Base-by-base conservation (phyloP, 2,113 vertebrate species). In the Odobenus rosmarus region DNA sequence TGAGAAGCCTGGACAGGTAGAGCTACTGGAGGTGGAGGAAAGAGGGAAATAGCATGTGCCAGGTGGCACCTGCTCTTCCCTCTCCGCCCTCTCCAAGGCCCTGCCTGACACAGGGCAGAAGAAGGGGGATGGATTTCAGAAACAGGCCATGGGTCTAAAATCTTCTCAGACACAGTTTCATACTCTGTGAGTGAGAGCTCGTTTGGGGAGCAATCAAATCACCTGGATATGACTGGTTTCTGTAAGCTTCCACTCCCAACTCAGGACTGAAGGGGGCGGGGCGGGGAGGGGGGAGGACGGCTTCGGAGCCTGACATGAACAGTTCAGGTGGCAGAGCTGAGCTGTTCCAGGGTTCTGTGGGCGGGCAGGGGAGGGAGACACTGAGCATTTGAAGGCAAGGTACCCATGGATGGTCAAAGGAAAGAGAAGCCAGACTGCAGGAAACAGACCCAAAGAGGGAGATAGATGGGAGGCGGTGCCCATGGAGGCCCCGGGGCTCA, bases 1-100 rank as follows among this genome's bases (percentile, higher is more conserved):
- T 42, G 49, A 62, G 82, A 31, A 77, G 18, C 33, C 77, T 1
- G 0, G 79, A 59, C 36, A 24, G 67, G 51, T 57, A 51, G 72
- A 36, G 55, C 51, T 39, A 11, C 15, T 5, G 14, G 26, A 0
- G 7, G 57, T 23, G 18, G 26, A 51, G 26, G 39, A 8, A 28
- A 24, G 10, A 26, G 53, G 24, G 31, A 9, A 31, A 4, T 1
- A 4, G 62, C 26, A 0, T 4, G 16, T 13, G 13, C 31, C n/a
- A 9, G 19, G 15, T 0, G 0, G 11, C 49, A 1, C 5, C 1
- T 4, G 3, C 14, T 26, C 16, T 24, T 7, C 33, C n/a, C 81
- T 55, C 13, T 28, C 51, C 7, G 3, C 19, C 13, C n/a, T 12
- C 31, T 28, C 72, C 8, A 4, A 71, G 51, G 39, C 26, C 42